Conservation (phyloP, 2,888 invertebrate species). For the Onchidella celtica region DNA sequence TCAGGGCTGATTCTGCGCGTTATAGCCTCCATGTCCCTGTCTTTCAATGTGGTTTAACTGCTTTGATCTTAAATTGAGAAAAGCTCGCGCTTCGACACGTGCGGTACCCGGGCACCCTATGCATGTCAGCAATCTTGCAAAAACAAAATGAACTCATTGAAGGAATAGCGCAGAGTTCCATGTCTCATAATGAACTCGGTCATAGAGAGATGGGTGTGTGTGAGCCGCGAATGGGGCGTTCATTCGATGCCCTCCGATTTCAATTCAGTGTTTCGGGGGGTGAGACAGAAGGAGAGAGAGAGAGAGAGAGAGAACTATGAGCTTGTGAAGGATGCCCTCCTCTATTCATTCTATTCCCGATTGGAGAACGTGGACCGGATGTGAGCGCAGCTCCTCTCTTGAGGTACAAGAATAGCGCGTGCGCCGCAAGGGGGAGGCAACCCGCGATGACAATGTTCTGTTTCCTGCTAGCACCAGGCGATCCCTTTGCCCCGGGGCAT, state of each 20-base stretch:
- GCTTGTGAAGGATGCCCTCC: neutral
- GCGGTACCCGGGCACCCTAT: neutral
- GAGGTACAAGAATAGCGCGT: slow-evolving; percentile 37
- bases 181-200: slow-evolving; percentile 24
- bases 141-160: slow-evolving; percentile 38
- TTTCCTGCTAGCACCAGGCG: slow-evolving; percentile 28
- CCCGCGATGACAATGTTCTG: slow-evolving; percentile 45
- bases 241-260: neutral
- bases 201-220: neutral
- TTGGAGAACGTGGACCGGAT: slow-evolving; percentile 36
- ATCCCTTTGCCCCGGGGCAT: slow-evolving; percentile 27
- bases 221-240: neutral
- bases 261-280: neutral
- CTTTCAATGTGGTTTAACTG: slow-evolving; percentile 41
- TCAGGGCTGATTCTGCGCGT: neutral
- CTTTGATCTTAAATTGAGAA: slow-evolving; percentile 28
- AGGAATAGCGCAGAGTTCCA: neutral
- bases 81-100: slow-evolving; percentile 12
- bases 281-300: too few species aligned
- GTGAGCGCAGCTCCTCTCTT: slow-evolving; percentile 41
- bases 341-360: slow-evolving; percentile 18
- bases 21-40: neutral
- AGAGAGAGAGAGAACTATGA: neutral
- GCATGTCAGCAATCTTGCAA: slow-evolving; percentile 22
- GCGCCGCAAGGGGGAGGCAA: slow-evolving; percentile 26